Base-by-base conservation (phyloP, 2,113 vertebrate species). In the Reinhardtius hippoglossoides region DNA sequence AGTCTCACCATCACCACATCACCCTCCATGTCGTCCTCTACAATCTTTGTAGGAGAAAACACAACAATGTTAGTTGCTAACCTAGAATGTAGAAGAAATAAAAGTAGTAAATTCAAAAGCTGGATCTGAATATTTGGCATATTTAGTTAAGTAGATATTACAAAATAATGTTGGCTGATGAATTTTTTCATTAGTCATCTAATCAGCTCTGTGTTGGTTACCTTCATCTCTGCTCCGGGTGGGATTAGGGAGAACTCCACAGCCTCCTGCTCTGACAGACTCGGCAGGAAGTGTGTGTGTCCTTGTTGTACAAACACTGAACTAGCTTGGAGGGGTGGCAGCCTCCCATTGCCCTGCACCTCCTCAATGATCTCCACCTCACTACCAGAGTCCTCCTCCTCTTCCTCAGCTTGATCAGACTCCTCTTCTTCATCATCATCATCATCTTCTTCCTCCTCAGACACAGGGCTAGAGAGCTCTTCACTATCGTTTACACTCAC, bases 281-380 rank as follows among this genome's bases (percentile, higher is more conserved):
- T 52, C 23, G 90, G 81, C 70, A 94, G 72, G 76, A 91, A 94
- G 68, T 90, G 83, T 16, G 85, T 13, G 66, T 93, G 87, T 78
- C 5, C 73, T 57, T 94, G 88, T 80, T 94, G 93, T 67, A 88
- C 84, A 16, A 80, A 88, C 71, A 44, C 84, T 31, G 85, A 71
- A 35, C n/a, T 74, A 20, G 86, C 63, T 7, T 71, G 79, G 12
- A 80, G 89, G 54, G 75, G 83, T 13, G 82, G 87, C 31, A 87
- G 76, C 15, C 90, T 89, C 67, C 91, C 85, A 23, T 90, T 93
- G 37, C 91, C 93, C 63, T 94, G 81, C 35, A 95, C 86, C 73
- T 95, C 94, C 82, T 96, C 93, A 78, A 93, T 91, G 67, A 94
- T 91, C 81, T 94, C 92, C 86, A 94, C 93, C 80, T 96, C 95